Evolutionary conservation across 2,888 invertebrate species (phyloP).

Genomic region (Leptopilina syphax): DNA sequence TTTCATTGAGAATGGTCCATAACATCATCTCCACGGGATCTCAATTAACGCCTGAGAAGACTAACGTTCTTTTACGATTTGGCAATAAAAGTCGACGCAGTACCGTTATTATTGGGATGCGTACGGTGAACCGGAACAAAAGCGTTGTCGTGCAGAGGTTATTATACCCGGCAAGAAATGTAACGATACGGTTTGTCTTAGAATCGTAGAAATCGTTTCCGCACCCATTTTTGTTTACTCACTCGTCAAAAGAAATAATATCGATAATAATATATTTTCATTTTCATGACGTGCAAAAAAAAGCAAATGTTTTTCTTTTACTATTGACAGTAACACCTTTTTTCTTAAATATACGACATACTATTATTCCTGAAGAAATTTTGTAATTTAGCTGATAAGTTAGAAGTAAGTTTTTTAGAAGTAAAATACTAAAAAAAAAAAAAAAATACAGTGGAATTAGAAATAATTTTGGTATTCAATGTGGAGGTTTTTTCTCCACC

Average conservation of each 20-base stretch:
- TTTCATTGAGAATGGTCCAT: constrained; percentile 46
- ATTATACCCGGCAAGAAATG: constrained; percentile 53
- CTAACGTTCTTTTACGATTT: constrained; percentile 58
- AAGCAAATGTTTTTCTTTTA: not conserved
- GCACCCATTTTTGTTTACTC: constrained; percentile 7
- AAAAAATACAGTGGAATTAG: no score
- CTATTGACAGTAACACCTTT: no score
- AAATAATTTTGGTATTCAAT: no score
- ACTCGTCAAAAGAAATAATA: not conserved
- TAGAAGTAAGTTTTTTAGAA: no score
- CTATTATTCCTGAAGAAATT: no score
- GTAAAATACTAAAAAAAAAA: no score
- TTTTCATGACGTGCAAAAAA: not conserved
- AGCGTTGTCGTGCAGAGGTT: constrained; percentile 43
- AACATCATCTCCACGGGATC: constrained; percentile 54
- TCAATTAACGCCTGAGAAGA: constrained; percentile 55
- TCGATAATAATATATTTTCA: no score
- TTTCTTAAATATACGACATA: no score
- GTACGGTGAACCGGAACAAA: constrained; percentile 61
- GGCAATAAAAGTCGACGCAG: constrained; percentile 56
- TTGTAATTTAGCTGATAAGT: no score
- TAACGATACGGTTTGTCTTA: constrained; percentile 53
- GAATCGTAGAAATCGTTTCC: constrained; percentile 48
- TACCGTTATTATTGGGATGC: constrained; percentile 60
- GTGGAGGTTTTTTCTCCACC: no score